A percentile compares a stretch with the other conserved stretches of the same genome.
These are phyloP conservation scores for Raphicerus campestris DNA, from an alignment of 2,113 vertebrate genomes.

Conservation along the genomic window DNA sequence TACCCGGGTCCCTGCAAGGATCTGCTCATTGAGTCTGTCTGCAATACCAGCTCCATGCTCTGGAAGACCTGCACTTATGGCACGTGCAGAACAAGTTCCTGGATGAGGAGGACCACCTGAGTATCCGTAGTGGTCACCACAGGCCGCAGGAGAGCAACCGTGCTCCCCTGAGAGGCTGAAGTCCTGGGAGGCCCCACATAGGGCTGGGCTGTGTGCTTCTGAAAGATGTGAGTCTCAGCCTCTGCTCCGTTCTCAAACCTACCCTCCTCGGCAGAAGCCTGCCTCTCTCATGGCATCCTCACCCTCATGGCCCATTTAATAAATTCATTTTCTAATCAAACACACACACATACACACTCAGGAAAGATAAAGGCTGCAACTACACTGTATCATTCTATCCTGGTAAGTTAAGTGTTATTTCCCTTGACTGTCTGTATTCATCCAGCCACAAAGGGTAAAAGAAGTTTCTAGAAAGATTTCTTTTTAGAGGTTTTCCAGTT, in stretches of 20 bases:
- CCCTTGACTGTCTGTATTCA: neutral
- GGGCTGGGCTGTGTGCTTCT: neutral
- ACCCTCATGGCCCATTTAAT: neutral
- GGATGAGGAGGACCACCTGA: neutral
- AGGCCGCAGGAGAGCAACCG: neutral
- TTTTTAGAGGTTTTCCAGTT: neutral
- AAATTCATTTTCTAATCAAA: neutral
- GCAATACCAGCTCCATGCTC: accelerated
- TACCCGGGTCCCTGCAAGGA: too few relatives aligned
- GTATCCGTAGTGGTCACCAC: neutral
- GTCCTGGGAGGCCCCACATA: neutral
- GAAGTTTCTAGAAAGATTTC: neutral
- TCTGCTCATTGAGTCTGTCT: neutral
- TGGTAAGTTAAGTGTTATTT: neutral
- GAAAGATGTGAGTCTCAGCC: neutral
- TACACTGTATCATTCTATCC: neutral
- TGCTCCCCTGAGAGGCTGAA: neutral
- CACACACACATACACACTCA: neutral
- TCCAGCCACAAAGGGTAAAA: neutral
- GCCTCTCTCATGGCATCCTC: neutral
- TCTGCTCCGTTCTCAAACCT: neutral
- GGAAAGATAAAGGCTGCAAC: neutral
- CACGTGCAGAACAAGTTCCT: neutral
- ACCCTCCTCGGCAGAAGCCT: neutral
- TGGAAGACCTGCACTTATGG: accelerated